phyloP scores from a whole-genome alignment of 2,888 invertebrate species.

The Mimas tiliae region DNA sequence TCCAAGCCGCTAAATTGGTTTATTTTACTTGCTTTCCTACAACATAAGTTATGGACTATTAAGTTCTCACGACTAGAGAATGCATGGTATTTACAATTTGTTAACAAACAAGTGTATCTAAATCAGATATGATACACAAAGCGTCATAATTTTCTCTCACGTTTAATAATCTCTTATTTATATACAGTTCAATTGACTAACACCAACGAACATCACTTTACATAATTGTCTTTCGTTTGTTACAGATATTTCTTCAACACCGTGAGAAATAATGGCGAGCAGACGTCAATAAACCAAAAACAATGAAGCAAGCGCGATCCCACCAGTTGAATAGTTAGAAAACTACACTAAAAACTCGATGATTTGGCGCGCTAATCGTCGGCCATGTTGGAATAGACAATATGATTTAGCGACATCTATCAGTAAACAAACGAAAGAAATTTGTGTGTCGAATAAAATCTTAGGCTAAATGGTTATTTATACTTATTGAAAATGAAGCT shows the following conservation, averaged over 20 bases:
- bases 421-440: constrained; percentile 51
- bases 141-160: constrained; percentile 8
- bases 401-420: constrained; percentile 76
- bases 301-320: constrained; percentile 60
- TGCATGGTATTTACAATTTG: neutral
- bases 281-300: constrained; percentile 38
- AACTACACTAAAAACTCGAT: constrained; percentile 51
- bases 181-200: constrained; percentile 4
- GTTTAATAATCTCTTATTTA: neutral
- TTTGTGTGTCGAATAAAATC: constrained; percentile 57
- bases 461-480: constrained; percentile 38
- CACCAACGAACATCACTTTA: constrained; percentile 17
- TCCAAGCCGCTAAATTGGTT: too few relatives aligned
- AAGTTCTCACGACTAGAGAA: neutral
- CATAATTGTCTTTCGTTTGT: constrained; percentile 46
- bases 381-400: constrained; percentile 47
- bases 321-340: constrained; percentile 64
- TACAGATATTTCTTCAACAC: constrained; percentile 67
- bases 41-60: neutral
- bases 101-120: constrained; percentile 6
- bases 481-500: constrained; percentile 77
- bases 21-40: neutral
- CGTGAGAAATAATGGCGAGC: constrained; percentile 53
- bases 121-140: neutral
- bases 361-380: constrained; percentile 36